Percentiles rank a stretch among this genome's conserved stretches.
Evolutionary conservation across 2,113 vertebrate genomes (phyloP).

Genomic region (Beaufortia kweichowensis): DNA sequence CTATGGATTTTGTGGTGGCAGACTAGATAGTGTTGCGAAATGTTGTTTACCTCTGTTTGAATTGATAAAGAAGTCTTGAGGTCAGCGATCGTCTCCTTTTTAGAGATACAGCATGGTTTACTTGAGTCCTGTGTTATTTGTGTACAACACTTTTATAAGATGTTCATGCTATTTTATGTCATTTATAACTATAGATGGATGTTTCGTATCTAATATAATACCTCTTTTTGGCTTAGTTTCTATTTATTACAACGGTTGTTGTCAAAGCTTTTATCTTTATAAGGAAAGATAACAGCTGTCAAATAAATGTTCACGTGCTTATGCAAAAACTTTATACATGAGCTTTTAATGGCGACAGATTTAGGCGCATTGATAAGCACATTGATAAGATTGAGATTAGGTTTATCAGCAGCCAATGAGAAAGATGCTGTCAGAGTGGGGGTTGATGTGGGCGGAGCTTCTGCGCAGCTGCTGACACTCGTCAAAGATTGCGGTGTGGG

Average conservation of each 20-base stretch:
- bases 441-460: constrained; percentile 41
- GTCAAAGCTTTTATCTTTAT: too few species aligned
- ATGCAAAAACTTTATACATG: background rate
- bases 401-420: constrained; percentile 25
- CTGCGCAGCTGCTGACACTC: constrained; percentile 61
- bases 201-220: background rate
- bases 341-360: constrained; percentile 11
- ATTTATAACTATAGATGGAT: background rate
- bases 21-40: constrained; percentile 32
- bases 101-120: background rate
- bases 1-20: constrained; percentile 38
- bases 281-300: background rate
- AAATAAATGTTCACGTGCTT: background rate
- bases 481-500: constrained; percentile 49
- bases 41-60: constrained; percentile 29
- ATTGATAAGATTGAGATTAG: constrained; percentile 33
- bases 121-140: background rate
- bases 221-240: too few species aligned
- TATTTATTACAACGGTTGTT: too few species aligned
- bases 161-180: too few species aligned
- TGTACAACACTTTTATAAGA: background rate
- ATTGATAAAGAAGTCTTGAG: constrained; percentile 31
- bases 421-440: background rate
- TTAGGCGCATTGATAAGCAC: background rate
- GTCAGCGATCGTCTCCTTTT: constrained; percentile 7